Percentiles rank a stretch among this genome's conserved stretches.
These are phyloP conservation scores for Sesia bembeciformis DNA, from an alignment of 2,888 invertebrate genomes.

Conservation along the genomic window DNA sequence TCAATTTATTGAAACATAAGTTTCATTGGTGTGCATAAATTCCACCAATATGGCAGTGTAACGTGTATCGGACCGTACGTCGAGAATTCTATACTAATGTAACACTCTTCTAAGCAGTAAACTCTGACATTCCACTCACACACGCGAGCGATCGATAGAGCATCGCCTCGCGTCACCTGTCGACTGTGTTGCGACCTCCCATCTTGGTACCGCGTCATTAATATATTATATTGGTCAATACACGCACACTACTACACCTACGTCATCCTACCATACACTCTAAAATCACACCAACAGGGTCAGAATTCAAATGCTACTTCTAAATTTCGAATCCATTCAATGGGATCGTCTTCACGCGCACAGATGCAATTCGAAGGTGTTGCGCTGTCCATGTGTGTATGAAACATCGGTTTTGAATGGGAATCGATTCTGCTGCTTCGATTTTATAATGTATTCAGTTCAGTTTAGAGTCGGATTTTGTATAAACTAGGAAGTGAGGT, in stretches of 20 bases:
- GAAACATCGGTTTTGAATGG: slow-evolving; percentile 59
- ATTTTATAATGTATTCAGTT: slow-evolving; percentile 24
- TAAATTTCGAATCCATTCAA: slow-evolving; percentile 7
- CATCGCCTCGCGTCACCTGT: slow-evolving; percentile 60
- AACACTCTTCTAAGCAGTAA: slow-evolving; percentile 29
- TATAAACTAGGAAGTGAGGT: slow-evolving; percentile 61
- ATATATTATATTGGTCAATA: slow-evolving; percentile 61
- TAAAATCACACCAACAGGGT: not conserved
- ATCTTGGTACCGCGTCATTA: slow-evolving; percentile 50
- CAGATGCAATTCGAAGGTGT: slow-evolving; percentile 38
- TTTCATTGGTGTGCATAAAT: not conserved
- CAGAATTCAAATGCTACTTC: slow-evolving; percentile 1
- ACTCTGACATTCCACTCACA: slow-evolving; percentile 66
- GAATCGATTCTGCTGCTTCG: slow-evolving; percentile 21
- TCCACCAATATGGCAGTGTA: not conserved
- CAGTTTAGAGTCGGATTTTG: slow-evolving; percentile 26
- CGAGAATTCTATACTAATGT: slow-evolving; percentile 2
- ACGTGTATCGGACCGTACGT: not conserved
- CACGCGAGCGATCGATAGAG: slow-evolving; percentile 31
- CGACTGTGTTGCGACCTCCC: slow-evolving; percentile 59
- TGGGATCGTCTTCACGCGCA: slow-evolving; percentile 23
- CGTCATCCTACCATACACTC: slow-evolving; percentile 1
- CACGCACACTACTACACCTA: slow-evolving; percentile 29
- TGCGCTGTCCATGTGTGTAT: slow-evolving; percentile 45
- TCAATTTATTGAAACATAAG: not conserved